Conservation (phyloP, 2,888 invertebrate species). For the Hirtodrosophila alboralis region DNA sequence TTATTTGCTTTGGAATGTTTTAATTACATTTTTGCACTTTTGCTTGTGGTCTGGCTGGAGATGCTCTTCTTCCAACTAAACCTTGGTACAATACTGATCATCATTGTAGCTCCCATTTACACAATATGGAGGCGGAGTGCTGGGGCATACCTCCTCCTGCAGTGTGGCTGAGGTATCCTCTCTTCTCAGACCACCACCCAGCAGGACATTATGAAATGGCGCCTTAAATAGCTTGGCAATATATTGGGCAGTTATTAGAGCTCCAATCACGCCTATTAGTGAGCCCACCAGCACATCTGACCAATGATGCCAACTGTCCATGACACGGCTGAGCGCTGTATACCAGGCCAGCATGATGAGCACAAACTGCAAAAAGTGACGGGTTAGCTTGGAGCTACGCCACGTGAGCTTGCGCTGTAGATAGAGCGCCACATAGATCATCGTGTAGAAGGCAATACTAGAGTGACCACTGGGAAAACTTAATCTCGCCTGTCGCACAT, state of each 20-base stretch:
- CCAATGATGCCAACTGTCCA: conserved; percentile 82
- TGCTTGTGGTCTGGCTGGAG: no score
- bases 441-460: conserved; percentile 92
- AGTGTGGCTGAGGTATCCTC: conserved; percentile 75
- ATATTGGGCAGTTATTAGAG: conserved; percentile 70
- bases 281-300: conserved; percentile 77
- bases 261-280: conserved; percentile 64
- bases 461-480: conserved; percentile 97
- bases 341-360: conserved; percentile 81
- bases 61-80: conserved; percentile 35
- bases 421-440: conserved; percentile 93
- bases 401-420: conserved; percentile 92
- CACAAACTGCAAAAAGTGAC: conserved; percentile 89
- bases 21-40: conserved; percentile 20
- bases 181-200: conserved; percentile 36
- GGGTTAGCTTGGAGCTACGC: conserved; percentile 90
- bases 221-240: conserved; percentile 59
- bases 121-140: conserved; percentile 76
- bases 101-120: conserved; percentile 52
- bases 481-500: conserved; percentile 90
- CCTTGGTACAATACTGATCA: conserved; percentile 79
- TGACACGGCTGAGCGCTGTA: conserved; percentile 76
- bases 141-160: conserved; percentile 71
- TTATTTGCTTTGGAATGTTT: conserved; percentile 58
- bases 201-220: conserved; percentile 11